A percentile compares a stretch with the other conserved stretches of the same genome.
phyloP scores from a whole-genome alignment of 2,888 invertebrate genomes.

The Orchesella flavescens region DNA sequence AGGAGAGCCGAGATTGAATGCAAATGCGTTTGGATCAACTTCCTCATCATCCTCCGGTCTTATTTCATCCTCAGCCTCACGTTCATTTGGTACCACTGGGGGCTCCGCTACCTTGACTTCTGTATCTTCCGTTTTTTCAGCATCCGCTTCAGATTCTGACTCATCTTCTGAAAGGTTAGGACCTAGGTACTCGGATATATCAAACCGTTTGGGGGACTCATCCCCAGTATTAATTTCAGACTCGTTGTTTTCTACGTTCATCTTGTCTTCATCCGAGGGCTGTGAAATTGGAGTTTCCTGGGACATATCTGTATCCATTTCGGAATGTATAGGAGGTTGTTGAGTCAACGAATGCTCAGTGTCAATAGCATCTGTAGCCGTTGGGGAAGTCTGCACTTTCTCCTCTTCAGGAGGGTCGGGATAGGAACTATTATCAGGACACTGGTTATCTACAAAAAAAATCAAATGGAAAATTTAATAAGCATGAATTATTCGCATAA shows the following conservation, averaged over 20 bases:
- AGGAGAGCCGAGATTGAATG: constrained; percentile 9
- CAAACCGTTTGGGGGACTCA: constrained; percentile 74
- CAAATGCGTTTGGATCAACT: not conserved
- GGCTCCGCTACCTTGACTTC: not conserved
- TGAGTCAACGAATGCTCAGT: not conserved
- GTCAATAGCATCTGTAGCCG: not conserved
- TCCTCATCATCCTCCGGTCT: not conserved
- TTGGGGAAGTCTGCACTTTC: no score
- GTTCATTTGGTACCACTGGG: not conserved
- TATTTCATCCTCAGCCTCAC: not conserved
- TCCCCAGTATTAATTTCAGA: not conserved
- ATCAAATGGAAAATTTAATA: no score
- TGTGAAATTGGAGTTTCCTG: no score
- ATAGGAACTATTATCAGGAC: no score
- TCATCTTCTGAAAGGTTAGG: constrained; percentile 76
- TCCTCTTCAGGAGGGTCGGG: no score
- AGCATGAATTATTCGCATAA: no score
- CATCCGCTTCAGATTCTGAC: constrained; percentile 53
- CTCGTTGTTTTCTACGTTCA: not conserved
- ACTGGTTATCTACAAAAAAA: no score
- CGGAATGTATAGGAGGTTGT: not conserved
- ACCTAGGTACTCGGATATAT: constrained; percentile 75
- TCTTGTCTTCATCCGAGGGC: not conserved
- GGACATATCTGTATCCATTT: not conserved
- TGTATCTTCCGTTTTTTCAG: not conserved